Base-by-base conservation (phyloP, 2,888 invertebrate species). In the Megaustenia siamemsis region DNA sequence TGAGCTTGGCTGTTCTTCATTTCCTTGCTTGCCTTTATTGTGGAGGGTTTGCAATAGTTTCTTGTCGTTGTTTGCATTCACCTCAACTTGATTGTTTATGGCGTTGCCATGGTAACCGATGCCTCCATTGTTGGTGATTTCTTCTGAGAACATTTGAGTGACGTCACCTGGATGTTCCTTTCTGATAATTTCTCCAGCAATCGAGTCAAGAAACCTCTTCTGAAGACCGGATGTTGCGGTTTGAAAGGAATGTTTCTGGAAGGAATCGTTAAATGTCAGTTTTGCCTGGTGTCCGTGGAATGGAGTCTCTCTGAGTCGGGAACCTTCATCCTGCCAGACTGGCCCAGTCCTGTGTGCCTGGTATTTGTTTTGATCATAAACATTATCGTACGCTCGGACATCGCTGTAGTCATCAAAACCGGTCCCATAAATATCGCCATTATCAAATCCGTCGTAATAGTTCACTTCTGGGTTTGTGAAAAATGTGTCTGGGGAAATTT, bases 261-360 rank as follows among this genome's bases (percentile, higher is more conserved):
- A 76, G 1, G 76, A 43, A 49, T 76, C 76, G 32, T 76, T 76
- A 35, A 76, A 76, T 53, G 32, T 76, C 3, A 76, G 21, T 21
- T n/a, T 56, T 32, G 8, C 35, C 3, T 32, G 45, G n/a, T 71
- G 71, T 43, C 45, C 71, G 24, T 24, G n/a, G 18, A 38, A 35
- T 35, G 35, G 32, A 10, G 66, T 35, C 5, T 66, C 35, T 5
- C 2, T 21, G 24, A 21, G 10, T 8, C 2, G 15, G 4, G 6
- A n/a, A 6, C n/a, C 71, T 1, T 24, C 5, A 1, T 43, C 10
- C 40, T 21, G 8, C 21, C 24, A 40, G 3, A 71, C 24, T 71
- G 8, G 43, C n/a, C 24, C 43, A 24, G 6, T 43, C 3, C 6
- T n/a, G 15, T 71, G 43, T n/a, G 43, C 24, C 6, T 10, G 21